Evolutionary conservation across 2,113 vertebrate genomes (phyloP).

Genomic region (Progne subis): DNA sequence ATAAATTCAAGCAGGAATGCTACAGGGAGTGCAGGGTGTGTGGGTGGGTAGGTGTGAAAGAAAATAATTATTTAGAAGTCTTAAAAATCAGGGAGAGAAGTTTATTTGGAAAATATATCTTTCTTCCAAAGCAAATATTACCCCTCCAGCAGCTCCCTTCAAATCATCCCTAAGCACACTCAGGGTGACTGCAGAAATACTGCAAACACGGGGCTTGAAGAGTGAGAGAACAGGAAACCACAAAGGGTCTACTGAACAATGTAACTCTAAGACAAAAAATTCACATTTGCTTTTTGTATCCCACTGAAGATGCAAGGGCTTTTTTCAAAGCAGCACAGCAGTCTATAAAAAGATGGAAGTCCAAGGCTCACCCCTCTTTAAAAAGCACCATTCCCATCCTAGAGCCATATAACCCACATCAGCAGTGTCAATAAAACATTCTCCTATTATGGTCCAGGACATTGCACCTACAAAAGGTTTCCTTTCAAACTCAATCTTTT

Average conservation of each 20-base stretch:
- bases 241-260: neutral
- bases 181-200: neutral
- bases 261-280: neutral
- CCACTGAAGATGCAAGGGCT: neutral
- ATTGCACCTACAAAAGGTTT: neutral
- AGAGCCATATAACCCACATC: neutral
- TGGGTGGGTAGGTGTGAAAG: neutral
- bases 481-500: neutral
- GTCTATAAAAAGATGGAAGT: neutral
- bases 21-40: neutral
- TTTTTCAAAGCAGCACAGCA: neutral
- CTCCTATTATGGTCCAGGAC: neutral
- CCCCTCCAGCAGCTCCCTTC: neutral
- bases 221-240: neutral
- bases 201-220: neutral
- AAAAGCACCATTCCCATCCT: neutral
- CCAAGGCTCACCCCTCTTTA: neutral
- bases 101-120: neutral
- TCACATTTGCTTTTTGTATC: neutral
- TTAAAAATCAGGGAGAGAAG: neutral
- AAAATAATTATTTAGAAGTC: slow-evolving; percentile 20
- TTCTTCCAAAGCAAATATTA: neutral
- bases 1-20: slow-evolving; percentile 15
- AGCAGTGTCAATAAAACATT: neutral
- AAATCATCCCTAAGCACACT: rapidly evolving